phyloP scores from a whole-genome alignment of 2,113 vertebrate species.

The Pao palembangensis region DNA sequence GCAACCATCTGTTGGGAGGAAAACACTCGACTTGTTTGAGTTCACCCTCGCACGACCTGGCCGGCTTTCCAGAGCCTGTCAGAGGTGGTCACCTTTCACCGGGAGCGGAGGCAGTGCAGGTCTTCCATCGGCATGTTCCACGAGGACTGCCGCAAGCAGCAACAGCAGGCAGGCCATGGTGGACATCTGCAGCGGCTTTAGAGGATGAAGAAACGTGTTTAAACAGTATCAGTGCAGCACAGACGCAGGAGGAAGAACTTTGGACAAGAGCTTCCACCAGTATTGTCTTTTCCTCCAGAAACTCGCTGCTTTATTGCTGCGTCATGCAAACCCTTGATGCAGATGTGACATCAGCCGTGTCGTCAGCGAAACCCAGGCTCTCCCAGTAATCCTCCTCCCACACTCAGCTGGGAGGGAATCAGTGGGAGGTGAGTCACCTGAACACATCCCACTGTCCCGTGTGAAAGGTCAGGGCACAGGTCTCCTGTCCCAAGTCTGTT shows the following conservation, averaged over 20 bases:
- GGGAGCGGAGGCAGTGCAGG: conserved; percentile 29
- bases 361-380: neutral
- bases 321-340: neutral
- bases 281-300: neutral
- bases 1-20: conserved; percentile 57
- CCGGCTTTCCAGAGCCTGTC: neutral
- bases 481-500: too few relatives aligned
- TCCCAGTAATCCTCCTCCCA: conserved; percentile 1
- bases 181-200: conserved; percentile 14
- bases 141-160: conserved; percentile 6
- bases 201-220: neutral
- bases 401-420: neutral
- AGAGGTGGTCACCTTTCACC: conserved; percentile 40
- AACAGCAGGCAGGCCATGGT: conserved; percentile 23
- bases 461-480: conserved; percentile 2
- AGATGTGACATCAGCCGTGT: conserved; percentile 22
- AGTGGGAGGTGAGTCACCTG: conserved; percentile 28
- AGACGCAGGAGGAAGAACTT: too few relatives aligned
- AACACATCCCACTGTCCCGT: neutral
- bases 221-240: too few relatives aligned
- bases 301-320: neutral
- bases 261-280: neutral
- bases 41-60: neutral
- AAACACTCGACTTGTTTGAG: neutral
- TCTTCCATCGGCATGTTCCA: conserved; percentile 8